Conservation (phyloP, 2,888 invertebrate genomes). For the Azorinus chamasolen region DNA sequence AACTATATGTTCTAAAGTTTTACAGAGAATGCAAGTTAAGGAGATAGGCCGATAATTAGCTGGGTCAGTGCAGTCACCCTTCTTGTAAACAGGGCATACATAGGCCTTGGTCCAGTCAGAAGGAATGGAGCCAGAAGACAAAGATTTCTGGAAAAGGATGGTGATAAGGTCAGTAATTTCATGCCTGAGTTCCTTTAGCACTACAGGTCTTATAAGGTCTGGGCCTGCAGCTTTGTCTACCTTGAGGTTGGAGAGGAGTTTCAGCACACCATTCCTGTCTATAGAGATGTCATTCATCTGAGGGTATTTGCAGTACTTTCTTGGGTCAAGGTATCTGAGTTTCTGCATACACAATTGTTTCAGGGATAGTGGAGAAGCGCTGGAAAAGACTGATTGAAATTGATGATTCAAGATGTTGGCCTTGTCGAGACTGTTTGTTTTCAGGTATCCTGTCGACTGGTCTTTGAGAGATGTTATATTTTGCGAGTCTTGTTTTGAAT, state of each 20-base stretch:
- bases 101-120: too few species aligned
- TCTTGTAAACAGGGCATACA: too few species aligned
- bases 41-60: too few species aligned
- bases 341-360: neutral
- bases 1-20: too few species aligned
- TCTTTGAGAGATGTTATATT: constrained; percentile 6
- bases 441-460: neutral
- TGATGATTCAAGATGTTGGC: constrained; percentile 9
- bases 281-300: neutral
- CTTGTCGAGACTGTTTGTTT: neutral
- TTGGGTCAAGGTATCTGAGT: neutral
- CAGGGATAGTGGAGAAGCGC: neutral
- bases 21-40: too few species aligned
- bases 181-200: constrained; percentile 3
- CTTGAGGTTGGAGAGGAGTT: neutral
- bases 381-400: constrained; percentile 16
- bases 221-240: constrained; percentile 7
- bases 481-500: constrained; percentile 7
- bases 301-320: neutral
- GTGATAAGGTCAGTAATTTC: too few species aligned
- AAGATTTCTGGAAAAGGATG: too few species aligned
- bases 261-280: neutral
- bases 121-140: too few species aligned
- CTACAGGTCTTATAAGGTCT: neutral
- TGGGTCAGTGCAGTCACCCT: too few species aligned